A percentile compares a stretch with the other conserved stretches of the same genome.
Conservation (phyloP, 2,113 vertebrate species). For the Pteruthius melanotis region DNA sequence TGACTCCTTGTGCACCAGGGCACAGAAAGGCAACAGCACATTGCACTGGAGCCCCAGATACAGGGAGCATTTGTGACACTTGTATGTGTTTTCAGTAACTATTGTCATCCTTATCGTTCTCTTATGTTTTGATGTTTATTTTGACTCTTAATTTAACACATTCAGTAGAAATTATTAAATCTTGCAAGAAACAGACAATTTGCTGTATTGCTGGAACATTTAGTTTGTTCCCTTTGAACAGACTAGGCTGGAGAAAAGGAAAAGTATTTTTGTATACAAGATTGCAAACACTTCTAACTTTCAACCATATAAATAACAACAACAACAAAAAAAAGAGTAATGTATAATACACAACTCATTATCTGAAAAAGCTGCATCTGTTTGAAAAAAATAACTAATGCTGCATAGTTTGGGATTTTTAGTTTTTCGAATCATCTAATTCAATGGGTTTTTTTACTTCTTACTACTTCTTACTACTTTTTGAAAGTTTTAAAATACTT, state of each 20-base stretch:
- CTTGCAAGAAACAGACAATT: background rate
- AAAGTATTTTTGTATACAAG: background rate
- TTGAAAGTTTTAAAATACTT: background rate
- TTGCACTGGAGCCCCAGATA: background rate
- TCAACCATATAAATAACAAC: background rate
- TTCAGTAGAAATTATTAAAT: background rate
- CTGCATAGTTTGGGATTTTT: background rate
- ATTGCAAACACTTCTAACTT: background rate
- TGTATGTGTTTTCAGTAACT: background rate
- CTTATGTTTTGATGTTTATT: background rate
- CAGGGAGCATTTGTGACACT: background rate
- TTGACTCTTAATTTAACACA: background rate
- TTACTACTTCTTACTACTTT: background rate
- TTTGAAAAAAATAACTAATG: background rate
- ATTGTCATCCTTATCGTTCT: background rate
- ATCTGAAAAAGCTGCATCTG: background rate
- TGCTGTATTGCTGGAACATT: background rate
- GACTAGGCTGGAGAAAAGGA: background rate
- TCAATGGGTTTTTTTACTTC: background rate
- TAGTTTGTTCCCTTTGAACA: background rate
- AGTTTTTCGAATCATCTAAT: background rate
- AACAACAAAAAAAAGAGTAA: background rate
- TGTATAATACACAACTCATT: background rate
- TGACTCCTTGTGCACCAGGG: background rate
- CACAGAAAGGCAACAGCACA: background rate